phyloP scores from a whole-genome alignment of 2,113 vertebrate genomes.

The Elanus axillaris region DNA sequence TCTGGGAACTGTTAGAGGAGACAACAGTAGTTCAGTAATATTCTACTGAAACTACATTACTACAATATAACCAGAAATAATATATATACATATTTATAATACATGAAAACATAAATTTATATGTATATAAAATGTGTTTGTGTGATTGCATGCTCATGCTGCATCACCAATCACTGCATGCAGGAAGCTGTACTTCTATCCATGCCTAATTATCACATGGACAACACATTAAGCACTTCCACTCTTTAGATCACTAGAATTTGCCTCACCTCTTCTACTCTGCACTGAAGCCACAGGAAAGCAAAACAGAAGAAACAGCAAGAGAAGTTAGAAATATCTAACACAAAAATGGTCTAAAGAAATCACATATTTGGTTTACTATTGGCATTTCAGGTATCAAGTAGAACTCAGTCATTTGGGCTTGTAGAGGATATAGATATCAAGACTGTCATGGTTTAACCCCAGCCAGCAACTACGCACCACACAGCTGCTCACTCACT shows the following conservation, averaged over 20 bases:
- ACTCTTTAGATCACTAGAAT: neutral
- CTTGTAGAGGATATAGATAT: neutral
- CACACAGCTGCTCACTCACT: too few species aligned
- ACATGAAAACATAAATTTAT: neutral
- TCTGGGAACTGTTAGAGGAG: neutral
- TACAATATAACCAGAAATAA: neutral
- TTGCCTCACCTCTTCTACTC: slow-evolving; percentile 96
- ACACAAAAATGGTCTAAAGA: neutral
- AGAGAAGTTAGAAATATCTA: slow-evolving; percentile 69
- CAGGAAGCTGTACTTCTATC: neutral
- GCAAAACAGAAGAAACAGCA: slow-evolving; percentile 70
- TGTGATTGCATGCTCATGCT: neutral
- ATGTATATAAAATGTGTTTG: neutral
- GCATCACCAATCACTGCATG: neutral
- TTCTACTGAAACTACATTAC: neutral
- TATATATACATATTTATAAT: neutral
- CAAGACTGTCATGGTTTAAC: neutral
- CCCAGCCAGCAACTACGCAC: too few species aligned
- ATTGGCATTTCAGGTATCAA: neutral
- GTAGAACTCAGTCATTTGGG: neutral
- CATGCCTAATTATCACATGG: neutral
- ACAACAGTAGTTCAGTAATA: neutral
- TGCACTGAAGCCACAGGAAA: slow-evolving; percentile 90
- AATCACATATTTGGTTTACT: neutral
- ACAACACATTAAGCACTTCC: neutral